Conservation (phyloP, 35 echinoderm and acorn worm species). For the Anneissia japonica region DNA sequence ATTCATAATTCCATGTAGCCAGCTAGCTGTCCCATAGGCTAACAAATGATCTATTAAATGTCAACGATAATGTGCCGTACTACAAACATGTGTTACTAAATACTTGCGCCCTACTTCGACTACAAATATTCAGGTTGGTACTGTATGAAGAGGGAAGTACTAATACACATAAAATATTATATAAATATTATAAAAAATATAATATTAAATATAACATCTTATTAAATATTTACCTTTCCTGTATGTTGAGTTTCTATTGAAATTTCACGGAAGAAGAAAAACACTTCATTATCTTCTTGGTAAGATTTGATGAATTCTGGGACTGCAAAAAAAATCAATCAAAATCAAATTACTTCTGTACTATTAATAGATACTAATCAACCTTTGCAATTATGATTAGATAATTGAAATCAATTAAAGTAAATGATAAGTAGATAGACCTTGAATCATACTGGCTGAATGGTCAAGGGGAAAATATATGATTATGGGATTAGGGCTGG, state of each 20-base stretch:
- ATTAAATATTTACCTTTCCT: conserved; percentile 72
- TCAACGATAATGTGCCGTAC: not conserved
- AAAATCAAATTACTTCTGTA: not conserved
- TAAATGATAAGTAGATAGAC: not conserved
- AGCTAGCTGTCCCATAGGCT: not conserved
- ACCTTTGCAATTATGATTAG: not conserved
- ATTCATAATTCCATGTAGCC: not conserved
- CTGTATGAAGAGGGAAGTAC: too few species aligned
- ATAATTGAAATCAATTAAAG: not conserved
- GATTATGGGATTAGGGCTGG: not conserved
- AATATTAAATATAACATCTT: too few species aligned
- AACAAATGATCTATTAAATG: not conserved
- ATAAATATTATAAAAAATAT: too few species aligned
- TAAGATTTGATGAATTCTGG: conserved; percentile 87
- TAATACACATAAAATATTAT: too few species aligned
- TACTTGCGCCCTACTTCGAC: too few species aligned
- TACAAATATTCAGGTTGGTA: too few species aligned
- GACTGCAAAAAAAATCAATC: conserved; percentile 56
- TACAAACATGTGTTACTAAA: not conserved
- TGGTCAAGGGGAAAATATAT: not conserved
- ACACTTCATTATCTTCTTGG: conserved; percentile 71
- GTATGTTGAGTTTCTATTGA: conserved; percentile 61
- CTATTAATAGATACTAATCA: too few species aligned
- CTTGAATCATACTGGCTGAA: not conserved
- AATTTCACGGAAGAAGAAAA: conserved; percentile 89